Evolutionary conservation across 2,113 vertebrate genomes (phyloP), one percentile per base, ranked within the genome.

Genomic region (Ctenodactylus gundi): DNA sequence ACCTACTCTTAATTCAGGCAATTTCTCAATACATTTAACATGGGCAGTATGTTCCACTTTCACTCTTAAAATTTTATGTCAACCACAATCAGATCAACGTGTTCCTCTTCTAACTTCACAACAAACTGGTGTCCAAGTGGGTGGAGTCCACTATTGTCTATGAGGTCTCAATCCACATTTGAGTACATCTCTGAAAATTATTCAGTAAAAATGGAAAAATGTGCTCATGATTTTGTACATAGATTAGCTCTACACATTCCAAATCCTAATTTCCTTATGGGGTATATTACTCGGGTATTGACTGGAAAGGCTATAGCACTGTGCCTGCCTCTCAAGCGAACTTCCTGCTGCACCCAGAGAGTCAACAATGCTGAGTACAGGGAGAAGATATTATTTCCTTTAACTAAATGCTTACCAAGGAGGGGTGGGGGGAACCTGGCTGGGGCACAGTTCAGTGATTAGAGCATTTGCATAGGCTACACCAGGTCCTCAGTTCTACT

Each of bases 21-120:
- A 64, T 73, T 91, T 85, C 27, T 89, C 27, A 85, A 83, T 20
- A 93, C 89, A 80, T 4, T 21, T 53, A 91, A 2, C 18, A 75
- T 91, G 68, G 27, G 75, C 3, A 70, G 20, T 31, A 4, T 25
- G 39, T 75, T 90, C n/a, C 23, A 12, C 41, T 76, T 78, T 88
- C 18, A 82, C 13, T 53, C 57, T 78, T 68, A 65, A 14, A 84
- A n/a, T 31, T 7, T 55, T 4, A 39, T 58, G 20, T 36, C 34
- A 62, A 23, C 70, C 39, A 60, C 80, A 92, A 36, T 0, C 0
- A 1, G 29, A 62, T 36, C 64, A 29, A 1, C 65, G 39, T 0
- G 34, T 2, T 80, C 11, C 18, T 15, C 46, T 36, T 72, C 27
- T 39, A 68, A 46, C 2, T 31, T 73, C 46, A 9, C 20, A 44